Conservation (phyloP, 2,797 vertebrate species). For the Pseudochromis fuscus region DNA sequence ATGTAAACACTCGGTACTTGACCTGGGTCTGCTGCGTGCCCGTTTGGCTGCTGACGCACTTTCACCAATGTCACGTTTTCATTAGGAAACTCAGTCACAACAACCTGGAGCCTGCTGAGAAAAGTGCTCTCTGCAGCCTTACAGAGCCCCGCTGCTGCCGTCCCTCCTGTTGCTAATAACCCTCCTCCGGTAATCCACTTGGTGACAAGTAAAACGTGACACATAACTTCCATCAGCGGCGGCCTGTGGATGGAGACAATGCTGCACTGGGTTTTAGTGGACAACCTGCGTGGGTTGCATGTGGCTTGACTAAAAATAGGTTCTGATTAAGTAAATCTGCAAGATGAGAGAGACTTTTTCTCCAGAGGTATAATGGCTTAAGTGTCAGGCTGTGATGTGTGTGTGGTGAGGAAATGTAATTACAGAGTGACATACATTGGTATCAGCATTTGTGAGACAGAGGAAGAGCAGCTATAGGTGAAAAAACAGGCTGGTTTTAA, state of each 20-base stretch:
- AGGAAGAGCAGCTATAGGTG: not conserved
- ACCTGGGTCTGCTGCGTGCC: not conserved
- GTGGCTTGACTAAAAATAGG: slow-evolving; percentile 55
- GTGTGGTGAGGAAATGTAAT: not conserved
- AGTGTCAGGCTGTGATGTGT: slow-evolving; percentile 2
- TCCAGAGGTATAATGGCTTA: slow-evolving; percentile 14
- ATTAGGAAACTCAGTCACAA: slow-evolving; percentile 19
- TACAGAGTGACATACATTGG: slow-evolving; percentile 3
- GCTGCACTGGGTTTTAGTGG: slow-evolving; percentile 28
- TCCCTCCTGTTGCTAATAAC: slow-evolving; percentile 38
- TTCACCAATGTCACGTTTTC: slow-evolving; percentile 47
- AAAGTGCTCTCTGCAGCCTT: slow-evolving; percentile 9
- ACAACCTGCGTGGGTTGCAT: slow-evolving; percentile 23
- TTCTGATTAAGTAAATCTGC: slow-evolving; percentile 55
- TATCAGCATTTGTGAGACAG: not conserved
- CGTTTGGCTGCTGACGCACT: slow-evolving; percentile 43
- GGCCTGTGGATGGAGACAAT: slow-evolving; percentile 26
- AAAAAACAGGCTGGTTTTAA: not conserved
- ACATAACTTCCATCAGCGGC: slow-evolving; percentile 21
- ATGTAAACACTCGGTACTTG: slow-evolving; percentile 32
- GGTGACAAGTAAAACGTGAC: slow-evolving; percentile 33
- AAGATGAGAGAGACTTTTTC: slow-evolving; percentile 24
- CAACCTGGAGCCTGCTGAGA: slow-evolving; percentile 17
- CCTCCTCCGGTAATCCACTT: slow-evolving; percentile 25
- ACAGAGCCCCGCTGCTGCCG: slow-evolving; percentile 13